These are phyloP conservation scores for Reticulitermes speratus DNA, from an alignment of 1,140 invertebrate genomes.

Conservation along the genomic window DNA sequence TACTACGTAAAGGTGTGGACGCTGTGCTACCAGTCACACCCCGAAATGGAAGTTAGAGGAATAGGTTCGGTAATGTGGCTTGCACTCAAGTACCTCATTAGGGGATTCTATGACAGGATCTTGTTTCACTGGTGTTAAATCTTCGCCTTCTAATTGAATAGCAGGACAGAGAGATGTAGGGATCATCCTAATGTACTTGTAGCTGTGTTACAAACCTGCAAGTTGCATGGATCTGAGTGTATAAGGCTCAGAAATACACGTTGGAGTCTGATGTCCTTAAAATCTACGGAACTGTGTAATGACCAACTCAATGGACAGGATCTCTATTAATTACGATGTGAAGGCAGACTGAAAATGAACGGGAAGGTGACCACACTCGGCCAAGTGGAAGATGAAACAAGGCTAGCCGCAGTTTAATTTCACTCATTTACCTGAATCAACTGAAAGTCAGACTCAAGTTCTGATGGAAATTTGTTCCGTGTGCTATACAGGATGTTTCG, in stretches of 20 bases:
- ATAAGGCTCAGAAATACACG: background rate
- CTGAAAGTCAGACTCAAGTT: background rate
- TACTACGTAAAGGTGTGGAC: too few relatives aligned
- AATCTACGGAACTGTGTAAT: background rate
- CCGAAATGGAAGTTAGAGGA: too few relatives aligned
- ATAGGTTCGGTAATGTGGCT: too few relatives aligned
- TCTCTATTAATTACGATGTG: background rate
- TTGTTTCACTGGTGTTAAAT: too few relatives aligned
- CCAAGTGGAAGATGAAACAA: constrained; percentile 7
- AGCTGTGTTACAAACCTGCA: background rate
- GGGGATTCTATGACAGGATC: too few relatives aligned
- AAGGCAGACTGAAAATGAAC: background rate
- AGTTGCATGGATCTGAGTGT: background rate
- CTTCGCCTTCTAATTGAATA: too few relatives aligned
- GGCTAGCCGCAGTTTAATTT: background rate
- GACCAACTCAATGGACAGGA: background rate
- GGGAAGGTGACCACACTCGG: background rate
- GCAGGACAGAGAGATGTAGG: too few relatives aligned
- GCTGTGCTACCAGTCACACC: too few relatives aligned
- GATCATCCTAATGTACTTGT: background rate
- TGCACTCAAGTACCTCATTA: too few relatives aligned
- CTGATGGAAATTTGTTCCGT: background rate
- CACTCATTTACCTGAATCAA: background rate
- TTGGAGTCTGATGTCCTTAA: background rate
- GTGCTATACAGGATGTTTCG: background rate